These are phyloP conservation scores for Drosophila pandora DNA, from an alignment of 1,140 invertebrate species.

Conservation along the genomic window DNA sequence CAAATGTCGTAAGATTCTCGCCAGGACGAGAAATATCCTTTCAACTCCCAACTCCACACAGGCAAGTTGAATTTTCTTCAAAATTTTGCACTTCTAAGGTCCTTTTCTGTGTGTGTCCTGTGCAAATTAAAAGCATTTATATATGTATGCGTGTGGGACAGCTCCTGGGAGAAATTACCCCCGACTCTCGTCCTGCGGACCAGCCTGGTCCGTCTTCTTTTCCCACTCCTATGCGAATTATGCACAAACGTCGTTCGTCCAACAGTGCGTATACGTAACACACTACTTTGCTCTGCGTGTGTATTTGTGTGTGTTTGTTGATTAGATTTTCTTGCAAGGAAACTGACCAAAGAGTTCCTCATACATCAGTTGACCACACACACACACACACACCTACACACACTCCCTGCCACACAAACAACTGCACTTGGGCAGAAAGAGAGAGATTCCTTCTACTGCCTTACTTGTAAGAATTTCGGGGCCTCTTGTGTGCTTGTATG, in stretches of 20 bases:
- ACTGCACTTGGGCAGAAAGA: conserved; percentile 16
- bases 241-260: conserved; percentile 69
- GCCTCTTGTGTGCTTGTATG: conserved; percentile 32
- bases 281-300: conserved; percentile 28
- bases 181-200: background rate
- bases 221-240: conserved; percentile 54
- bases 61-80: conserved; percentile 66
- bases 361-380: conserved; percentile 70
- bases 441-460: conserved; percentile 54
- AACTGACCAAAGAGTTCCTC: conserved; percentile 76
- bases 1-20: conserved; percentile 59
- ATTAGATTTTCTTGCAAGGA: conserved; percentile 82
- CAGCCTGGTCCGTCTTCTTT: background rate
- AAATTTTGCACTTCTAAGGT: conserved; percentile 62
- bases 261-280: conserved; percentile 74
- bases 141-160: conserved; percentile 37
- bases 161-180: conserved; percentile 72
- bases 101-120: conserved; percentile 53
- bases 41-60: conserved; percentile 9
- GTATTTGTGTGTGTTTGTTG: conserved; percentile 55
- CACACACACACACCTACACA: conserved; percentile 20
- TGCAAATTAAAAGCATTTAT: conserved; percentile 79
- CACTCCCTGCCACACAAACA: conserved; percentile 4
- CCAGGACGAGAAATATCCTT: conserved; percentile 30
- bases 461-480: conserved; percentile 68